phyloP scores from a whole-genome alignment of 2,113 vertebrate genomes.

The Mustela lutreola region DNA sequence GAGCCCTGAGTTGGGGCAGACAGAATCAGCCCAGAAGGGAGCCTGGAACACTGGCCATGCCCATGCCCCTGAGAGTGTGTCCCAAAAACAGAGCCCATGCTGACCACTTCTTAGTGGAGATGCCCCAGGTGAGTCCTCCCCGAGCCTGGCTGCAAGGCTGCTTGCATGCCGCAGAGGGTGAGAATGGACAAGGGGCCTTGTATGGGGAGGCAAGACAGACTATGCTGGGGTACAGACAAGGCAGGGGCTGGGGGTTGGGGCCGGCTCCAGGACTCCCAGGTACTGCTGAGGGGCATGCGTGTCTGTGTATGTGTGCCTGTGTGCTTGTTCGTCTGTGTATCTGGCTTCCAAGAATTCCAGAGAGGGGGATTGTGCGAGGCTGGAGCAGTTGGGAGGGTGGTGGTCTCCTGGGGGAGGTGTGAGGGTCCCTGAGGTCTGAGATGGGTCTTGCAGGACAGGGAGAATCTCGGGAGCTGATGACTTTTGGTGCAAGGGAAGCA shows the following conservation, averaged over 20 bases:
- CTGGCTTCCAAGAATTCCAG: not conserved
- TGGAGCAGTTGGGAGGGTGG: not conserved
- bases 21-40: not conserved
- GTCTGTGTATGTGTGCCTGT: accelerated
- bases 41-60: accelerated
- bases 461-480: not conserved
- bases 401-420: not conserved
- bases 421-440: not conserved
- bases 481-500: not conserved
- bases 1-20: not conserved
- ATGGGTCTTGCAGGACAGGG: not conserved
- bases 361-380: not conserved
- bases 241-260: not conserved
- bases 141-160: not conserved
- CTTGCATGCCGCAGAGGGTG: not conserved
- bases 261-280: not conserved
- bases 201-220: not conserved
- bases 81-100: not conserved
- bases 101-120: not conserved
- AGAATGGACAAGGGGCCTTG: not conserved
- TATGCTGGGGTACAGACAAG: not conserved
- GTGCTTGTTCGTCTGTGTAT: not conserved
- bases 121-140: not conserved
- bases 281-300: not conserved
- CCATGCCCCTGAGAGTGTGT: too few relatives aligned